Base-by-base conservation (phyloP, 2,888 invertebrate species). In the Palloptera scutellata region DNA sequence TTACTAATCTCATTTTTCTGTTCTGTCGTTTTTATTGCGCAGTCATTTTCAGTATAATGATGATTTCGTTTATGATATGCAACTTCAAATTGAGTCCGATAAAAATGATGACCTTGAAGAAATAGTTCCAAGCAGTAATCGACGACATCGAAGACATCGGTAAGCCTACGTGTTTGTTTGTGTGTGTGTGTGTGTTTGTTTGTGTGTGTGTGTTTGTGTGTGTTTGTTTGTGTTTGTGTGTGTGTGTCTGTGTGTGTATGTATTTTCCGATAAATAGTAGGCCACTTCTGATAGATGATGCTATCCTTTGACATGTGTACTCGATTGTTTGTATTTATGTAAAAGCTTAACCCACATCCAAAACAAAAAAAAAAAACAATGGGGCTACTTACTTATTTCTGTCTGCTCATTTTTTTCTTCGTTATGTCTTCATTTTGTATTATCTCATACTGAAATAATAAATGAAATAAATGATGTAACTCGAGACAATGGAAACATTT, bases 101-200 rank as follows among this genome's bases (percentile, higher is more conserved):
- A 81, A 83, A 78, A 84, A 81, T 75, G 84, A 81, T 74, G 85
- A 85, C 80, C 81, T 85, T 77, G 80, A 84, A 73, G 82, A 83
- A 75, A 84, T 84, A 77, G 83, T 85, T 78, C 84, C 84, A 74
- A 80, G 80, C 71, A 81, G 81, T 77, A 81, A 81, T 78, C 83
- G 83, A 71, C 81, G 81, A 78, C 85, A 84, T 77, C 82, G 82
- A 77, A 83, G 81, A 78, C 84, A 84, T 81, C 85, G 85, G 86
- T 85, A 78, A 80, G 83, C 76, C 68, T 17, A 40, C 45, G 10
- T 45, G 10, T 45, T 45, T n/a, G n/a, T n/a, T n/a, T n/a, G n/a
- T n/a, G n/a, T n/a, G n/a, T n/a, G n/a, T n/a, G n/a, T n/a, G n/a
- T n/a, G n/a, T n/a, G 11, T 45, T 45, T 45, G 45, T 45, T 1